These are phyloP conservation scores for Salminus brasiliensis DNA, from an alignment of 2,113 vertebrate genomes.

Conservation along the genomic window DNA sequence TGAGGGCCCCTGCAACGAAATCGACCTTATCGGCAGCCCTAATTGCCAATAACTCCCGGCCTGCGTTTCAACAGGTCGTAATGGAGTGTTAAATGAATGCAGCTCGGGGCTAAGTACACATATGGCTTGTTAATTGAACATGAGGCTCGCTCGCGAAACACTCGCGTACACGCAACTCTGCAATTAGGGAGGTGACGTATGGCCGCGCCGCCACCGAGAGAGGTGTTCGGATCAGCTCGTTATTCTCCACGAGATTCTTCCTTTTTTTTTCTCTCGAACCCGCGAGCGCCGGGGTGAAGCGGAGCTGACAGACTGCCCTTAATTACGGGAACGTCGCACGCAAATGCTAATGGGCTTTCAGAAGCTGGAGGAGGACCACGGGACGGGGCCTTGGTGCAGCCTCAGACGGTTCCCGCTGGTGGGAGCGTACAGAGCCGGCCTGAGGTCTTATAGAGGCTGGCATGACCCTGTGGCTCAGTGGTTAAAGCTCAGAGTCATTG, in stretches of 20 bases:
- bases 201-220: neutral
- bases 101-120: constrained; percentile 45
- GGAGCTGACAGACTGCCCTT: neutral
- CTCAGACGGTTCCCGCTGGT: neutral
- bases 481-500: no score
- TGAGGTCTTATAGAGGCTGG: no score
- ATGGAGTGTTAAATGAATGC: constrained; percentile 64
- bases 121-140: constrained; percentile 52
- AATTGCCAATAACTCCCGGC: constrained; percentile 53
- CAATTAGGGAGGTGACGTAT: constrained; percentile 30
- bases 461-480: no score
- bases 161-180: neutral
- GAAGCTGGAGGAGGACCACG: neutral
- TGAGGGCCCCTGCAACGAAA: constrained; percentile 15
- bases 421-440: no score
- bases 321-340: neutral
- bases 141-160: constrained; percentile 2
- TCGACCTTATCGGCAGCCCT: constrained; percentile 43
- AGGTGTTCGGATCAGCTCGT: neutral
- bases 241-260: neutral
- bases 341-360: neutral
- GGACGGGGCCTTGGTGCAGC: no score
- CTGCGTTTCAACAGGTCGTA: constrained; percentile 50
- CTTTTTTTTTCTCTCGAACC: neutral
- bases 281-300: neutral